Conservation (phyloP, 2,888 invertebrate genomes). For the Caenorhabditis sp. region DNA sequence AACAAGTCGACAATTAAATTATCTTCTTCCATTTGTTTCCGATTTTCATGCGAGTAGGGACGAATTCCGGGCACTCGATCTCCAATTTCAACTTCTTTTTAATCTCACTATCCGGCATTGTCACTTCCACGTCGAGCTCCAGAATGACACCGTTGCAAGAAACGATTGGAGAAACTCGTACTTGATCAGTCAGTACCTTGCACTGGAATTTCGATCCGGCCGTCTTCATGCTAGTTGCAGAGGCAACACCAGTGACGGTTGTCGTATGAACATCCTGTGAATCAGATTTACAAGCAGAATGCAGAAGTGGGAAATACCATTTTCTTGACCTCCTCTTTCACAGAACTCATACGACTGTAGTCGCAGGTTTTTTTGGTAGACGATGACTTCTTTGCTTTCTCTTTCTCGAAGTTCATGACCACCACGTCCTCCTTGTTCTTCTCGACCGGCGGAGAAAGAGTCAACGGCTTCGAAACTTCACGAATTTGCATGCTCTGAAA, state of each 20-base stretch:
- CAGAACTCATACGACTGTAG: constrained; percentile 21
- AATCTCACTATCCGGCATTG: constrained; percentile 19
- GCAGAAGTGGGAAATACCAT: not conserved
- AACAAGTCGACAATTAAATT: not conserved
- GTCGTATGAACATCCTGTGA: constrained; percentile 25
- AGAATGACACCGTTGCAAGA: constrained; percentile 53
- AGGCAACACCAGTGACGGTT: not conserved
- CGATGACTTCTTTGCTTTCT: not conserved
- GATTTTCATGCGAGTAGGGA: constrained; percentile 51
- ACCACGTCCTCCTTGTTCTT: not conserved
- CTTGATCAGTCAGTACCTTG: constrained; percentile 44
- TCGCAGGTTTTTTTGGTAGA: constrained; percentile 18
- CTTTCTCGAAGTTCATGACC: not conserved
- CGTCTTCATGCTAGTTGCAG: not conserved
- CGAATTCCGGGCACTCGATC: constrained; percentile 62
- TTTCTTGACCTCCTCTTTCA: constrained; percentile 8
- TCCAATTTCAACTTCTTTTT: constrained; percentile 47
- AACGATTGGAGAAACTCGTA: constrained; percentile 54
- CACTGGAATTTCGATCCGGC: constrained; percentile 20
- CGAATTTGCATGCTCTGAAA: constrained; percentile 51
- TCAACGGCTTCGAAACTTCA: constrained; percentile 40
- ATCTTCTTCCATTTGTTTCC: constrained; percentile 63
- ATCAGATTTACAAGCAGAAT: not conserved
- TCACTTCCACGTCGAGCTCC: constrained; percentile 59
- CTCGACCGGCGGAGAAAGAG: constrained; percentile 37